Evolutionary conservation across 2,797 vertebrate genomes (phyloP).

Genomic region (Periparus ater): DNA sequence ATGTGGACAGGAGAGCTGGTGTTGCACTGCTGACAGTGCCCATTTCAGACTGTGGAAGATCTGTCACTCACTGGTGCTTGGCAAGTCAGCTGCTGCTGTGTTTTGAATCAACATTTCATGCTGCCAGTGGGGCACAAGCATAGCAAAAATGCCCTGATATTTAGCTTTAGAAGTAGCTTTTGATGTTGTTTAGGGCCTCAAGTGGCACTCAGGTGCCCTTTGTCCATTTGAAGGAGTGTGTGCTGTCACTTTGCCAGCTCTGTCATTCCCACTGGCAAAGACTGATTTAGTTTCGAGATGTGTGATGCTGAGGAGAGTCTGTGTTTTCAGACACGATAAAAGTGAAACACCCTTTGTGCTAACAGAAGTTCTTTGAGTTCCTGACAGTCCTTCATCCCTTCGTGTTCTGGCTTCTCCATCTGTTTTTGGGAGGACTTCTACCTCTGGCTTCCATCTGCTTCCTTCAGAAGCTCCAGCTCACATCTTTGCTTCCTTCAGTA

Average conservation of each 20-base stretch:
- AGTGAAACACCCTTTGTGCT: not conserved
- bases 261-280: not conserved
- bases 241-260: not conserved
- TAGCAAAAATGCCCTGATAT: not conserved
- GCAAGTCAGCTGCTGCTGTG: not conserved
- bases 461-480: not conserved
- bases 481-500: not conserved
- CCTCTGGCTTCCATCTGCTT: not conserved
- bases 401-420: not conserved
- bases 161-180: not conserved
- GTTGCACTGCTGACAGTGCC: not conserved
- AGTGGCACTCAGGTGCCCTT: not conserved
- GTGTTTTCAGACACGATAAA: not conserved
- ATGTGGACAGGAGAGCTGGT: not conserved
- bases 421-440: not conserved
- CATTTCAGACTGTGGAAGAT: not conserved
- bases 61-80: not conserved
- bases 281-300: not conserved
- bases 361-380: not conserved
- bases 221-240: not conserved
- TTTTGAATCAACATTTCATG: not conserved
- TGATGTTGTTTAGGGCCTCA: not conserved
- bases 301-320: not conserved
- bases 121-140: not conserved
- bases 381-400: not conserved